Conservation (phyloP, 2,888 invertebrate genomes). For the Erpobdella octoculata region DNA sequence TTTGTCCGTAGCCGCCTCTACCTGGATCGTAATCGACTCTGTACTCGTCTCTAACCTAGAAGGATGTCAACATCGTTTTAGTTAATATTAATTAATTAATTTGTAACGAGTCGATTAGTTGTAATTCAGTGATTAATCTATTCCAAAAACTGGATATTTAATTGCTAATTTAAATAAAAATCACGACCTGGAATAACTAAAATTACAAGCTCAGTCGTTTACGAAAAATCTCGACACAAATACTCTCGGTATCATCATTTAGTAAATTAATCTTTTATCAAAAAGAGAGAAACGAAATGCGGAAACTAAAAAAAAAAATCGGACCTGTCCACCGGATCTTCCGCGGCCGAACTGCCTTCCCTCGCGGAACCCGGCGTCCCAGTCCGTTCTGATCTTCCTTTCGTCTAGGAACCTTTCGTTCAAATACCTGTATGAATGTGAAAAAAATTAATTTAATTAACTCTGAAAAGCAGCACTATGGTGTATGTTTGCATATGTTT, state of each 20-base stretch:
- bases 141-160: background rate
- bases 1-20: constrained; percentile 91
- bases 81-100: constrained; percentile 1
- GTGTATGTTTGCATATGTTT: too few relatives aligned
- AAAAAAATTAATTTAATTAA: too few relatives aligned
- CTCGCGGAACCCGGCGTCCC: constrained; percentile 96
- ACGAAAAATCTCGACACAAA: background rate
- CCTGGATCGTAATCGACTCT: constrained; percentile 92
- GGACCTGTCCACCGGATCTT: constrained; percentile 92
- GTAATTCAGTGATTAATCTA: background rate
- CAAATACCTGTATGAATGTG: constrained; percentile 70
- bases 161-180: background rate
- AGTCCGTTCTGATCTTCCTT: constrained; percentile 89
- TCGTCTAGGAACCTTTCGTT: constrained; percentile 95
- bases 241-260: too few relatives aligned
- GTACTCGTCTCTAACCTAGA: constrained; percentile 90
- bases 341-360: constrained; percentile 96
- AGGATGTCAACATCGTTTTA: constrained; percentile 23
- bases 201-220: background rate
- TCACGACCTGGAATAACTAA: background rate
- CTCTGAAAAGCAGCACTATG: too few relatives aligned
- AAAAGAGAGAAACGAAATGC: background rate
- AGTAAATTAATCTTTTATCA: background rate
- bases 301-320: constrained; percentile 3
- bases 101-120: background rate